Percentiles rank a stretch among this genome's conserved stretches.
Conservation (phyloP, 2,113 vertebrate genomes). For the Eolophus roseicapilla region DNA sequence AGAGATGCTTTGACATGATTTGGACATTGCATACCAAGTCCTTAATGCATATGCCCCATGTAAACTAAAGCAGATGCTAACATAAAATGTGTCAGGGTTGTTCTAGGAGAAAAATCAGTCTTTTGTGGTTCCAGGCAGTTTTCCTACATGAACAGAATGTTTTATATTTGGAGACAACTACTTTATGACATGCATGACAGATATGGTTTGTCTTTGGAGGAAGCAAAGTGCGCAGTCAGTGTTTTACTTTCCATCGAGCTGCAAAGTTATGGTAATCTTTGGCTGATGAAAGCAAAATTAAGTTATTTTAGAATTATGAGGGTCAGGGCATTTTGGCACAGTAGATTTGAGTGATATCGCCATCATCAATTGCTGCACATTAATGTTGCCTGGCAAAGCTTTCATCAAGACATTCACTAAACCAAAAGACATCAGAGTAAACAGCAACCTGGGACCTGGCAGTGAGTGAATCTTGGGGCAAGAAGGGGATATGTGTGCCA, state of each 20-base stretch:
- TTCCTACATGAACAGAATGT: slow-evolving; percentile 20
- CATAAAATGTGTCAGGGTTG: not conserved
- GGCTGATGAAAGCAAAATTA: slow-evolving; percentile 28
- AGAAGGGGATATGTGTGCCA: not conserved
- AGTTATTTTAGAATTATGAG: not conserved
- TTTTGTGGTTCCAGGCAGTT: slow-evolving; percentile 20
- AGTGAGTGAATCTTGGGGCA: not conserved
- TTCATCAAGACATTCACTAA: not conserved
- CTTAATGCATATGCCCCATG: not conserved
- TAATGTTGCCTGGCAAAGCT: not conserved
- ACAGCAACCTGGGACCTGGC: not conserved
- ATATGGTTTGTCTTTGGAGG: not conserved
- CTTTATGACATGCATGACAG: slow-evolving; percentile 18
- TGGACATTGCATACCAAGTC: not conserved
- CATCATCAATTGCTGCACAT: not conserved
- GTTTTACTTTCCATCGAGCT: not conserved
- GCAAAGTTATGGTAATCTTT: not conserved
- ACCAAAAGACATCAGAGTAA: not conserved
- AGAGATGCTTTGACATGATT: not conserved
- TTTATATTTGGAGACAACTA: not conserved
- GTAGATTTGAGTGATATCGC: not conserved
- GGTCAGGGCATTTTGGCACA: not conserved
- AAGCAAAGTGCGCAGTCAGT: slow-evolving; percentile 13
- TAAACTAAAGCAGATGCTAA: slow-evolving; percentile 3
- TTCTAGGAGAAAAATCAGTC: slow-evolving; percentile 11